Conservation (phyloP, 1,140 invertebrate genomes). For the Adoxophyes honmai region DNA sequence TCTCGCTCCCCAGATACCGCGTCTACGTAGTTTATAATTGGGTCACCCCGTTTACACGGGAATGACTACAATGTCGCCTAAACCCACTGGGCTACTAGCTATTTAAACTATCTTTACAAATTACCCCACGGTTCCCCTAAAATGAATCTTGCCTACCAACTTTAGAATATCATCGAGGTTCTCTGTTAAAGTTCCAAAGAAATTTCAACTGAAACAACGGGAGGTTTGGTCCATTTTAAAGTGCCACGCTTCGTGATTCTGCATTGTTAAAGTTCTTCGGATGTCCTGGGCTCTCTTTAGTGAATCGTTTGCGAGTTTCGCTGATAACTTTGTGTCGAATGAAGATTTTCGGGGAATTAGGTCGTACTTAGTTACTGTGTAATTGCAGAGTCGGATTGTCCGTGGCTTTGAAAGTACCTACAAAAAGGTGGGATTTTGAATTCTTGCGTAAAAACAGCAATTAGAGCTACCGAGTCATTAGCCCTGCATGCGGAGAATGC, state of each 20-base stretch:
- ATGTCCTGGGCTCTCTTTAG: slow-evolving; percentile 24
- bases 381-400: too few species aligned
- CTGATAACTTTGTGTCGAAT: slow-evolving; percentile 12
- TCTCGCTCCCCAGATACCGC: too few species aligned
- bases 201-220: slow-evolving; percentile 27
- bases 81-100: slow-evolving; percentile 2
- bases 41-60: background rate
- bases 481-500: too few species aligned
- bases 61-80: background rate
- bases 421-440: too few species aligned
- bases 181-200: slow-evolving; percentile 20
- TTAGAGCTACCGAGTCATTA: too few species aligned
- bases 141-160: slow-evolving; percentile 28
- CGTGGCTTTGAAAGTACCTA: too few species aligned
- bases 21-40: background rate
- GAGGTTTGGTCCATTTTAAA: slow-evolving; percentile 23
- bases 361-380: background rate
- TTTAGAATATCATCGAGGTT: slow-evolving; percentile 32
- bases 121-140: slow-evolving; percentile 25
- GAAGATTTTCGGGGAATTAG: slow-evolving; percentile 1
- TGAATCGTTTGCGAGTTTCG: slow-evolving; percentile 22
- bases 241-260: slow-evolving; percentile 27
- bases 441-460: too few species aligned
- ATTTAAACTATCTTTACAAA: slow-evolving; percentile 12
- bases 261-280: slow-evolving; percentile 28